Evolutionary conservation across 2,888 invertebrate species (phyloP).

Genomic region (Drosophila maculinotata): DNA sequence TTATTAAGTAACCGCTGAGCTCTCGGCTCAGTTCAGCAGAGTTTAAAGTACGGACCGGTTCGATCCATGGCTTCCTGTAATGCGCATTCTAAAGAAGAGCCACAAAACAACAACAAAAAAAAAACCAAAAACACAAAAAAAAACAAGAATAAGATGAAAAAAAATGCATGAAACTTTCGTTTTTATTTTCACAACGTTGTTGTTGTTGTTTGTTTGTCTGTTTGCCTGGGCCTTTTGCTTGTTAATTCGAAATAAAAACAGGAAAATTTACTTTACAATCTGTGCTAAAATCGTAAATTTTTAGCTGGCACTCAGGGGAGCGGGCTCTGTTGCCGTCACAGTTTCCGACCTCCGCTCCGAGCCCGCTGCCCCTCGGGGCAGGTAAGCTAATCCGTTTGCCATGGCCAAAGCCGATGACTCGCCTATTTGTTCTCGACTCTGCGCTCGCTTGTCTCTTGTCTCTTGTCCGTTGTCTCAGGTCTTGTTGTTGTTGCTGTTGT

Average conservation of each 20-base stretch:
- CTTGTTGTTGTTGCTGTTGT: conserved; percentile 8
- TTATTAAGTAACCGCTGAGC: conserved; percentile 74
- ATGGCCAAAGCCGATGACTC: conserved; percentile 73
- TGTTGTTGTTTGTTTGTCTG: conserved; percentile 27
- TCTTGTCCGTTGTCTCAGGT: conserved; percentile 10
- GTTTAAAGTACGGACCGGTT: conserved; percentile 58
- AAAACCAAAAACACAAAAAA: conserved; percentile 2
- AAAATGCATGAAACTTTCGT: conserved; percentile 70
- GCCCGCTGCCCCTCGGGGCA: conserved; percentile 32
- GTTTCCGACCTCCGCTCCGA: background rate
- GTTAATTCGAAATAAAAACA: conserved; percentile 82
- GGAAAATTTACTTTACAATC: conserved; percentile 82
- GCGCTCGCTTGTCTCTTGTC: conserved; percentile 3
- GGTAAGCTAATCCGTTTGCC: conserved; percentile 75
- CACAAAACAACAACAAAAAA: conserved; percentile 13
- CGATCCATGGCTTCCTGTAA: conserved; percentile 67
- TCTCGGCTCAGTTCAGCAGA: conserved; percentile 22
- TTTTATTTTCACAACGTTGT: conserved; percentile 60
- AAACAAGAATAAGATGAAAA: conserved; percentile 3
- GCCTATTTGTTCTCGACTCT: conserved; percentile 71
- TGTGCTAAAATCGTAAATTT: conserved; percentile 82
- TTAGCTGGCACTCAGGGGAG: conserved; percentile 66
- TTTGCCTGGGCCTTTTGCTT: conserved; percentile 60
- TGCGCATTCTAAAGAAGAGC: conserved; percentile 66
- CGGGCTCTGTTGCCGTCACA: conserved; percentile 39